Percentiles rank a stretch among this genome's conserved stretches.
Conservation (phyloP, 1,140 invertebrate genomes). For the Chrysoperla carnea region DNA sequence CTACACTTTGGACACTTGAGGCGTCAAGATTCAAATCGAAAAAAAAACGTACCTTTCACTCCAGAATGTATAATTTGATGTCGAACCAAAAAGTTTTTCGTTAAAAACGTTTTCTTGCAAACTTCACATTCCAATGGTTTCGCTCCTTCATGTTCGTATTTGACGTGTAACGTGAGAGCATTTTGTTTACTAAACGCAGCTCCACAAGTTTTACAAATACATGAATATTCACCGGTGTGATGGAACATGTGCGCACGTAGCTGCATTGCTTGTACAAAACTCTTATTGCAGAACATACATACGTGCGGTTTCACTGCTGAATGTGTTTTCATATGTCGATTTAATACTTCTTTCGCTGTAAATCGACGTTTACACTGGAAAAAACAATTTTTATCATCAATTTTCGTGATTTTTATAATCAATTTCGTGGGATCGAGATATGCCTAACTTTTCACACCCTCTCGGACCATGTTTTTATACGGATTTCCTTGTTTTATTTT, state of each 20-base stretch:
- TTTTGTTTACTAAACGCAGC: conserved; percentile 37
- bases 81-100: conserved; percentile 44
- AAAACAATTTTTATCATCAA: no score
- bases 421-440: no score
- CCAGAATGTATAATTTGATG: conserved; percentile 43
- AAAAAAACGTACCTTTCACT: conserved; percentile 36
- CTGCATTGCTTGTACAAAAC: conserved; percentile 12
- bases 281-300: conserved; percentile 12
- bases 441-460: no score
- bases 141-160: conserved; percentile 44
- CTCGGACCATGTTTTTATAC: no score
- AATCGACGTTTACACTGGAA: not conserved
- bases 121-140: conserved; percentile 36
- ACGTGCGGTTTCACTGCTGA: conserved; percentile 14
- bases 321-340: conserved; percentile 17
- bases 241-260: conserved; percentile 39
- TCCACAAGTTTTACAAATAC: conserved; percentile 49
- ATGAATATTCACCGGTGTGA: conserved; percentile 54
- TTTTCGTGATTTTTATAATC: no score
- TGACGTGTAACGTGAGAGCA: conserved; percentile 27
- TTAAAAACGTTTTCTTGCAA: conserved; percentile 44
- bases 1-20: no score
- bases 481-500: no score
- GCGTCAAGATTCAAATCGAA: no score
- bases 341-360: conserved; percentile 12